Conservation (phyloP, 2,797 vertebrate species). For the Sphenodon punctatus region DNA sequence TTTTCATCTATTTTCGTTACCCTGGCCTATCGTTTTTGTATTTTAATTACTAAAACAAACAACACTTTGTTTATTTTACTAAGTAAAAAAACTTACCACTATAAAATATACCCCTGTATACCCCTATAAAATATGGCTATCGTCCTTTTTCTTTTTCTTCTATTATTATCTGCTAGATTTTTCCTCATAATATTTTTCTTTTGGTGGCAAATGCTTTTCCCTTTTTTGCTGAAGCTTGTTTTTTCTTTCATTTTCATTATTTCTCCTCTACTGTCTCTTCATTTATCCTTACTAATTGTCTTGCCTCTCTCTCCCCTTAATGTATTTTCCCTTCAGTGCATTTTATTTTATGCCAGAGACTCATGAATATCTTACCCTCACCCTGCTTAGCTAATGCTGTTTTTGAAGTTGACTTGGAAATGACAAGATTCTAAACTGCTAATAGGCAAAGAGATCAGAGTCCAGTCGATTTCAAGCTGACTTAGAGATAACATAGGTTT, state of each 20-base stretch:
- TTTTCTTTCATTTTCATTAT: not conserved
- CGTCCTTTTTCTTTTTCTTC: no score
- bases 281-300: not conserved
- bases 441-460: not conserved
- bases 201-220: not conserved
- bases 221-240: not conserved
- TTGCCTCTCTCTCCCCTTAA: not conserved
- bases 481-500: not conserved
- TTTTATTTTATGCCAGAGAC: not conserved
- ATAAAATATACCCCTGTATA: no score
- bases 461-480: not conserved
- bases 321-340: not conserved
- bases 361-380: not conserved
- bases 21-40: no score
- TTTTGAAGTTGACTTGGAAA: constrained; percentile 4
- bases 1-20: no score
- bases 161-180: not conserved
- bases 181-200: not conserved
- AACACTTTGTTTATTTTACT: no score
- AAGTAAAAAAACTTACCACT: no score
- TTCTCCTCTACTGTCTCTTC: not conserved
- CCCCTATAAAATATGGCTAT: not conserved
- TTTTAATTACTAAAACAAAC: no score
- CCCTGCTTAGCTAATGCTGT: not conserved
- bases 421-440: not conserved